These are phyloP conservation scores for Parnassius smintheus DNA, from an alignment of 2,888 invertebrate genomes.

Conservation along the genomic window DNA sequence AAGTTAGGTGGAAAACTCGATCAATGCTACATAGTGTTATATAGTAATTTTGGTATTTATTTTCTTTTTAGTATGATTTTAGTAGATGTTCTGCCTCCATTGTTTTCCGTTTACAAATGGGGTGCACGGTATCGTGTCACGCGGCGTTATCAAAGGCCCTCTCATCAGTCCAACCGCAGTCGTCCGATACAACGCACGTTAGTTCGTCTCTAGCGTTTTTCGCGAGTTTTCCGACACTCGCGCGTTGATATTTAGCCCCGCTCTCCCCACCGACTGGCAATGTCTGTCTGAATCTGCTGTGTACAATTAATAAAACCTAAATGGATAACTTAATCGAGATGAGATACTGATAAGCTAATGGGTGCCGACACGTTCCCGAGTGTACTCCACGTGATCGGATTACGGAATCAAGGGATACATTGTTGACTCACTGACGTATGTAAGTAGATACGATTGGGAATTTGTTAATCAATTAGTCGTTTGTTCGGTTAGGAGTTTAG, in stretches of 20 bases:
- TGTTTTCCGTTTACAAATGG: slow-evolving; percentile 68
- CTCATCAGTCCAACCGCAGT: slow-evolving; percentile 62
- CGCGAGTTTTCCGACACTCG: slow-evolving; percentile 55
- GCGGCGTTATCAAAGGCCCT: slow-evolving; percentile 64
- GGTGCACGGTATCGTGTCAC: slow-evolving; percentile 49
- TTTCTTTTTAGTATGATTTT: slow-evolving; percentile 11
- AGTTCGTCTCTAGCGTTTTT: slow-evolving; percentile 40
- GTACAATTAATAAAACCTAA: slow-evolving; percentile 43
- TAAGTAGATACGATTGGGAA: slow-evolving; percentile 58
- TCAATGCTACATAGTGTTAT: background rate
- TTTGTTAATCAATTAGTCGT: slow-evolving; percentile 54
- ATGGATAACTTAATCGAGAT: slow-evolving; percentile 44
- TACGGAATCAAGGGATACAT: slow-evolving; percentile 60
- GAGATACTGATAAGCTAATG: slow-evolving; percentile 67
- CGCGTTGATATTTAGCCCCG: slow-evolving; percentile 41
- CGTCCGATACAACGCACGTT: slow-evolving; percentile 58
- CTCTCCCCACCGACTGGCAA: slow-evolving; percentile 47
- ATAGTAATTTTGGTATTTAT: background rate
- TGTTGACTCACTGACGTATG: slow-evolving; percentile 54
- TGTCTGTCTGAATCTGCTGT: slow-evolving; percentile 67
- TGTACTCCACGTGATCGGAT: slow-evolving; percentile 68
- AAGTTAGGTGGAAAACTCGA: background rate
- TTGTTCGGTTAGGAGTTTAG: slow-evolving; percentile 43
- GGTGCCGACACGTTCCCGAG: slow-evolving; percentile 53
- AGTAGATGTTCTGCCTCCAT: slow-evolving; percentile 54